Evolutionary conservation across 1,140 invertebrate species (phyloP).

Genomic region (Anastrepha obliqua): DNA sequence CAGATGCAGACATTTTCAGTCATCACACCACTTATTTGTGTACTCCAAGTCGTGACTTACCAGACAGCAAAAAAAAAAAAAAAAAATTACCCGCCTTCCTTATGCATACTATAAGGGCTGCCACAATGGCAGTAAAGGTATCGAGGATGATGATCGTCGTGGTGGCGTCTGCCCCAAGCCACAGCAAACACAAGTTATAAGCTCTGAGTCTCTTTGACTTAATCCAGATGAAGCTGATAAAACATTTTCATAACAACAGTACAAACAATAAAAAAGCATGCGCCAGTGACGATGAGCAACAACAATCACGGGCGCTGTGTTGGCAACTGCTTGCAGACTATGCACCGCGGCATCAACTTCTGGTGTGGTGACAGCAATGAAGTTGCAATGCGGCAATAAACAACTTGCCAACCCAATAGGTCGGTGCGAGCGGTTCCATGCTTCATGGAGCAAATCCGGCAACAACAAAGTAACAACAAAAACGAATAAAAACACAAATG

Average conservation of each 20-base stretch:
- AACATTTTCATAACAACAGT: conserved; percentile 25
- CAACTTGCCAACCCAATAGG: conserved; percentile 6
- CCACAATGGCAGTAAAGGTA: background rate
- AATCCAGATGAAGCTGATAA: conserved; percentile 46
- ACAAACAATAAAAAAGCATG: background rate
- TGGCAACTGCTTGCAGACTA: background rate
- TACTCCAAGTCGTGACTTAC: conserved; percentile 24
- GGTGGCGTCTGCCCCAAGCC: conserved; percentile 43
- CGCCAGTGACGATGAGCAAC: background rate
- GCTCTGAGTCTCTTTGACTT: background rate
- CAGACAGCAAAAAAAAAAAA: background rate
- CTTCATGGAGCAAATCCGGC: conserved; percentile 31
- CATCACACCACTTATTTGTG: conserved; percentile 12
- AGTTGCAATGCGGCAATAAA: conserved; percentile 29
- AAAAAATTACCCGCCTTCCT: conserved; percentile 8
- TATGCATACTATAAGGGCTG: background rate
- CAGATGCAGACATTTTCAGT: conserved; percentile 2
- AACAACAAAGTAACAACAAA: conserved; percentile 21
- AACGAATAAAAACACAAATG: conserved; percentile 1
- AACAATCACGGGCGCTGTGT: background rate
- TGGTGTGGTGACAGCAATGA: conserved; percentile 35
- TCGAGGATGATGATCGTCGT: background rate
- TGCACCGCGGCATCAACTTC: background rate
- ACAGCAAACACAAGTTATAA: background rate
- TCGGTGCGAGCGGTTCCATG: conserved; percentile 32